Conservation (phyloP, 2,797 vertebrate genomes). For the Phoeniculus purpureus region DNA sequence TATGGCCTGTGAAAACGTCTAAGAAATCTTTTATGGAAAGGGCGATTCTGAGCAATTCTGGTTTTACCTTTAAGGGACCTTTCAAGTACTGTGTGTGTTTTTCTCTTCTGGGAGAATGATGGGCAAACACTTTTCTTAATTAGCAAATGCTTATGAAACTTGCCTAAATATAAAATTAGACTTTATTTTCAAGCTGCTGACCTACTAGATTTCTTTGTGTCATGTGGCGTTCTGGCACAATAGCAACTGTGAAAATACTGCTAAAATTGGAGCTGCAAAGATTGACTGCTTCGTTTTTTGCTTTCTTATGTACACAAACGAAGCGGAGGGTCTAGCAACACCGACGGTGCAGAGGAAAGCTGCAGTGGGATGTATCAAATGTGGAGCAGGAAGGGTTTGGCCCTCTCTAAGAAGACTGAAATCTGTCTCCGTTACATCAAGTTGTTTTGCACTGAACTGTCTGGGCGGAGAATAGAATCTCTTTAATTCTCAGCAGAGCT, state of each 20-base stretch:
- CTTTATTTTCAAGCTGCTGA: conserved; percentile 67
- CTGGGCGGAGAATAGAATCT: neutral
- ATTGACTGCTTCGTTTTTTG: conserved; percentile 61
- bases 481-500: neutral
- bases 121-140: conserved; percentile 68
- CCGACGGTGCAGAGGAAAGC: neutral
- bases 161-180: conserved; percentile 76
- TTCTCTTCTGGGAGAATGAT: conserved; percentile 30
- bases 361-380: neutral
- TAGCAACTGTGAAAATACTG: conserved; percentile 60
- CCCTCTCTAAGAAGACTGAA: neutral
- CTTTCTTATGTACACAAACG: conserved; percentile 30
- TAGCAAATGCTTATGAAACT: conserved; percentile 71
- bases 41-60: conserved; percentile 48
- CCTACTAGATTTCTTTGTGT: conserved; percentile 72
- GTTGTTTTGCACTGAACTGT: neutral
- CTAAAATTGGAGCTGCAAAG: conserved; percentile 71
- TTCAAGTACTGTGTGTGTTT: conserved; percentile 38
- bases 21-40: conserved; percentile 60
- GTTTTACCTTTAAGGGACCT: conserved; percentile 62
- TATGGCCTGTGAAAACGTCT: conserved; percentile 55
- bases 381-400: neutral
- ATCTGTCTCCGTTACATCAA: neutral
- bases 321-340: conserved; percentile 54
- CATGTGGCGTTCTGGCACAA: conserved; percentile 68